Base-by-base conservation (phyloP, 2,113 vertebrate species). In the Tenebrosternarchus preto region DNA sequence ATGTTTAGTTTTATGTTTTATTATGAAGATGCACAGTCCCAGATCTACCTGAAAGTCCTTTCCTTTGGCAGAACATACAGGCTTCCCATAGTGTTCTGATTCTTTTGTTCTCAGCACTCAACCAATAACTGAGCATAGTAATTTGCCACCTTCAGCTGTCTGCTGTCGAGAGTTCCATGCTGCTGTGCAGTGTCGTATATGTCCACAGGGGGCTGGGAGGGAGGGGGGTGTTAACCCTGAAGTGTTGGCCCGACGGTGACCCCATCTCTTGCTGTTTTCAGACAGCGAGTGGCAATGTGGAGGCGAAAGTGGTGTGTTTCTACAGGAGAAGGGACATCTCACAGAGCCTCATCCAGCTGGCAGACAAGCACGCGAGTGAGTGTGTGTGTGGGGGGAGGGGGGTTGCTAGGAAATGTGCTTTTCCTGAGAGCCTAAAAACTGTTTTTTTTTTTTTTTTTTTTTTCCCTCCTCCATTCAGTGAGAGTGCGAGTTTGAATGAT, bases 221-320 rank as follows among this genome's bases (percentile, higher is more conserved):
- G 5, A 20, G 53, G 82, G 67, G 68, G 60, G 36, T 43, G 53
- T 15, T 55, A 67, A 70, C 25, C 73, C 36, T 60, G 67, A 29
- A 25, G 43, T 36, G 20, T 9, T 72, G 57, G 76, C 24, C 66
- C 72, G 19, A 56, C 27, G 53, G 5, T 84, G 70, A 66, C 27
- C 66, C 39, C 83, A 15, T 83, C 31, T 86, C 46, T 86, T 56
- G 33, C 36, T 77, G 24, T 36, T 94, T 93, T 90, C 93, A 99
- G 97, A 99, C 97, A 46, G 95, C 96, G 71, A 98, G 95, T 88
- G 97, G 97, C 84, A 99, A 98, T 0, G 97, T 99, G 91, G 97
- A 99, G 92, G 97, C 97, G 84, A 99, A 99, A 93, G 97, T 99
- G 85, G 96, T 99, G 73, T 99, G 97, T 90, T 99, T 99, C 92